These are phyloP conservation scores for Leuciscus idus DNA, from an alignment of 2,113 vertebrate species.

Conservation along the genomic window DNA sequence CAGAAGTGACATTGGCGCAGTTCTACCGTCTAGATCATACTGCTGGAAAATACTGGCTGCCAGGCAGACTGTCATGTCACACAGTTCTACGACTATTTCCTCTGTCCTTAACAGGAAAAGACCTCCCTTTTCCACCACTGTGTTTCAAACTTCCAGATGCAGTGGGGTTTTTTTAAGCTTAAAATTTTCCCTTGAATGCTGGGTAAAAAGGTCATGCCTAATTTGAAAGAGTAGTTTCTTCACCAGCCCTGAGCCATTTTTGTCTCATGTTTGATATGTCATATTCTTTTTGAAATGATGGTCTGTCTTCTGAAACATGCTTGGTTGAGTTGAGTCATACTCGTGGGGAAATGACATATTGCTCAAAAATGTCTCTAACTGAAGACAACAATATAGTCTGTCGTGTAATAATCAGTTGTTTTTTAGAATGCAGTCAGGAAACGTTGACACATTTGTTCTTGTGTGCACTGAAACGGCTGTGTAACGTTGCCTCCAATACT, in stretches of 20 bases:
- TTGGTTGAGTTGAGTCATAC: conserved; percentile 55
- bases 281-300: conserved; percentile 47
- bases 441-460: conserved; percentile 8
- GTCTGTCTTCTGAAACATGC: conserved; percentile 28
- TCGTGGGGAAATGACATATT: conserved; percentile 53
- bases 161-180: conserved; percentile 31
- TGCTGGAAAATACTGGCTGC: conserved; percentile 41
- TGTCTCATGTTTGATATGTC: conserved; percentile 37
- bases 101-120: conserved; percentile 55
- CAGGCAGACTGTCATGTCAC: conserved; percentile 31
- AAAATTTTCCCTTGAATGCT: conserved; percentile 41
- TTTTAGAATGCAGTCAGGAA: neutral
- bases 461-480: neutral
- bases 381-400: conserved; percentile 36
- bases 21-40: conserved; percentile 32
- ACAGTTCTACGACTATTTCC: conserved; percentile 33
- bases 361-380: conserved; percentile 47
- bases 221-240: conserved; percentile 50
- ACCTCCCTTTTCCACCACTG: conserved; percentile 50
- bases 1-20: conserved; percentile 41
- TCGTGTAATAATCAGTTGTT: conserved; percentile 19
- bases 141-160: conserved; percentile 47
- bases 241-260: conserved; percentile 23
- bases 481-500: neutral
- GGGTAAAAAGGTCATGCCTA: conserved; percentile 34